Base-by-base conservation (phyloP, 2,113 vertebrate species). In the Crotalus tigris region DNA sequence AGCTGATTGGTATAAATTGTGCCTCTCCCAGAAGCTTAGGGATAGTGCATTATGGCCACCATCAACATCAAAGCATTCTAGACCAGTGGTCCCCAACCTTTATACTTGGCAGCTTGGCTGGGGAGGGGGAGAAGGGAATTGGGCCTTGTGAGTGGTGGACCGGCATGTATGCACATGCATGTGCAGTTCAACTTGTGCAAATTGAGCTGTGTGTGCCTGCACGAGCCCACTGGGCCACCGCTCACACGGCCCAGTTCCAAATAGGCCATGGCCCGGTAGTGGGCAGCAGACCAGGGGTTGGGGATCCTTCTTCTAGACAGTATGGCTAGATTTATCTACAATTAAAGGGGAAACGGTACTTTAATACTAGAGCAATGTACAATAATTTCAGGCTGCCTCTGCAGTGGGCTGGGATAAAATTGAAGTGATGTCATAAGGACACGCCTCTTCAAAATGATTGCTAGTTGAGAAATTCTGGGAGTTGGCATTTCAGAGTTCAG, bases 161-260 rank as follows among this genome's bases (percentile, higher is more conserved):
- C 0, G 10, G 26, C 26, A 29, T 4, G 1, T 11, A 4, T 64
- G 11, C 11, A 29, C 26, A 64, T 1, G 4, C 26, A n/a, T 64
- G 4, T 4, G 2, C 11, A 64, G 61, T 13, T 64, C 26, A 64
- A 64, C 26, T n/a, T 64, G 26, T 64, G 11, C 26, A n/a, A 64
- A 64, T n/a, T 12, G 11, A 64, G 26, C 26, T n/a, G 61, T 29
- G 0, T 5, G 0, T 4, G 29, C 61, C n/a, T n/a, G 61, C 49
- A 51, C 49, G 49, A 51, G 49, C 49, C 7, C 49, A 51, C 8
- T 51, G 49, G 8, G 49, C 49, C 49, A 51, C 8, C 49, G 8
- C 61, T 64, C 61, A 64, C 29, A 4, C 0, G 3, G 61, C 11
- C 3, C 0, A 0, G 13, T 64, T 64, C 26, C 26, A 64, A 64